Conservation (phyloP, 2,888 invertebrate species). For the Octonoba sinensis region DNA sequence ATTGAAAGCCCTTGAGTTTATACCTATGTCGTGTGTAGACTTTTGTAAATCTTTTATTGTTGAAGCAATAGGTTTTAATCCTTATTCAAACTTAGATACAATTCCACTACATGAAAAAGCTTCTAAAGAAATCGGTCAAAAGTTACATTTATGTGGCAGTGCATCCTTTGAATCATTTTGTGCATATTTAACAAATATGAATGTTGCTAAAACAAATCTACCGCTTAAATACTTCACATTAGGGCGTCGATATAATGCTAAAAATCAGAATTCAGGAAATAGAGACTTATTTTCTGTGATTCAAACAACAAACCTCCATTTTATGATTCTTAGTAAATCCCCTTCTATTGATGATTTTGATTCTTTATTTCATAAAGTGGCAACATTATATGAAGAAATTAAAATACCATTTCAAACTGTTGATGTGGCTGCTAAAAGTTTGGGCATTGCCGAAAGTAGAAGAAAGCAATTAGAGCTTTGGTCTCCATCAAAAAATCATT, state of each 20-base stretch:
- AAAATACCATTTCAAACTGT: slow-evolving; percentile 79
- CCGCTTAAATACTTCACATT: slow-evolving; percentile 34
- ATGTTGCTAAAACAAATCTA: slow-evolving; percentile 14
- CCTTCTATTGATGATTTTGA: slow-evolving; percentile 73
- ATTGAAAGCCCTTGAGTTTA: neutral
- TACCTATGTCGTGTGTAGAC: slow-evolving; percentile 34
- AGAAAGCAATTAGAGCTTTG: slow-evolving; percentile 81
- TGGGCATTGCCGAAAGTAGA: slow-evolving; percentile 79
- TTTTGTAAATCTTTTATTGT: slow-evolving; percentile 51
- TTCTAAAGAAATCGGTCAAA: slow-evolving; percentile 74
- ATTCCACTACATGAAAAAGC: slow-evolving; percentile 71
- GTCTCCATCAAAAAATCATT: slow-evolving; percentile 77
- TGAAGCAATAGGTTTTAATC: slow-evolving; percentile 48
- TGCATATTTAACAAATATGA: slow-evolving; percentile 78
- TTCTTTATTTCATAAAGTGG: slow-evolving; percentile 74
- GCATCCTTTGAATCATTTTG: slow-evolving; percentile 82
- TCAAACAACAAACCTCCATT: slow-evolving; percentile 41
- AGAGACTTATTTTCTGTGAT: slow-evolving; percentile 45
- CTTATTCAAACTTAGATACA: slow-evolving; percentile 67
- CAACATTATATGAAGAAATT: slow-evolving; percentile 77
- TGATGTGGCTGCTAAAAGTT: slow-evolving; percentile 76
- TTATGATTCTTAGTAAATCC: slow-evolving; percentile 2
- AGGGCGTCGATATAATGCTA: slow-evolving; percentile 37
- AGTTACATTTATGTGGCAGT: slow-evolving; percentile 82
- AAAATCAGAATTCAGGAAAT: neutral